Conservation (phyloP, 2,888 invertebrate genomes). For the Parnassius glacialis region DNA sequence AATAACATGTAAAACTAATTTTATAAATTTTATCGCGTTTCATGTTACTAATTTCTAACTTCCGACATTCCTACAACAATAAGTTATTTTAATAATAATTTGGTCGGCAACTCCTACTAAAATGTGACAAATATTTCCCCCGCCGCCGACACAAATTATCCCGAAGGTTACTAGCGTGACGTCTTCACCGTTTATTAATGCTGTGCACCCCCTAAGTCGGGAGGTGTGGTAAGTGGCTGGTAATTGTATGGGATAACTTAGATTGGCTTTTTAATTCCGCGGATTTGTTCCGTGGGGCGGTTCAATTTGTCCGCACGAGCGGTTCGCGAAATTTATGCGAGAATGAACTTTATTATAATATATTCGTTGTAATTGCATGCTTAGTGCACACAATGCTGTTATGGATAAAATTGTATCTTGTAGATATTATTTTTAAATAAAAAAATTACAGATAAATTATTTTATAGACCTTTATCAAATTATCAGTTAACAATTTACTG, state of each 20-base stretch:
- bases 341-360: constrained; percentile 13
- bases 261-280: constrained; percentile 75
- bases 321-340: constrained; percentile 15
- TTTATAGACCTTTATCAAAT: too few species aligned
- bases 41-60: too few species aligned
- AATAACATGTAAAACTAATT: too few species aligned
- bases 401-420: too few species aligned
- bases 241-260: constrained; percentile 79
- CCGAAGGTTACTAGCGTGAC: constrained; percentile 53
- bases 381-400: too few species aligned
- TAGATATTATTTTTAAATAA: too few species aligned
- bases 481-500: too few species aligned
- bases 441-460: too few species aligned
- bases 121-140: constrained; percentile 5
- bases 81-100: not conserved
- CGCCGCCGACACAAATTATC: constrained; percentile 37
- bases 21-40: too few species aligned
- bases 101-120: not conserved
- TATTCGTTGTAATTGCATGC: constrained; percentile 10
- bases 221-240: constrained; percentile 71
- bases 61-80: too few species aligned
- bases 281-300: constrained; percentile 39
- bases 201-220: constrained; percentile 47
- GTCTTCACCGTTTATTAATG: constrained; percentile 60
- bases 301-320: constrained; percentile 27